These are phyloP conservation scores for Lypha dubia DNA, from an alignment of 2,888 invertebrate genomes.

Conservation along the genomic window DNA sequence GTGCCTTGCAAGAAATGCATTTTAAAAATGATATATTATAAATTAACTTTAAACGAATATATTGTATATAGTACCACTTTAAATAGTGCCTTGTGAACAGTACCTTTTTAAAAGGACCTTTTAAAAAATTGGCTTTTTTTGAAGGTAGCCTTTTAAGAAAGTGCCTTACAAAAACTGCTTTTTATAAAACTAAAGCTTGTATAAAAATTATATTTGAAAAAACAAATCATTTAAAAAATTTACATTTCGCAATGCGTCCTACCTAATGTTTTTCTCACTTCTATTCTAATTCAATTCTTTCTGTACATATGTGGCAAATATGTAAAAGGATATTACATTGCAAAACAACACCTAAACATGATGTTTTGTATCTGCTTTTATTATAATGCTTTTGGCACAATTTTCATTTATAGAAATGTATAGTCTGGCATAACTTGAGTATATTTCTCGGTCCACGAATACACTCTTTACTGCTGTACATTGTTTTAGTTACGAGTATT, in stretches of 20 bases:
- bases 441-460: constrained; percentile 3
- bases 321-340: constrained; percentile 10
- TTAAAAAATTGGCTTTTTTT: too few species aligned
- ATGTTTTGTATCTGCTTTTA: constrained; percentile 35
- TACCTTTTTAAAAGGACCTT: too few species aligned
- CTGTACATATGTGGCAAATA: constrained; percentile 12
- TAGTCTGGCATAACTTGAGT: not conserved
- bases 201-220: too few species aligned
- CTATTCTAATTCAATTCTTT: not conserved
- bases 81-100: too few species aligned
- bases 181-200: too few species aligned
- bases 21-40: too few species aligned
- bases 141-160: too few species aligned
- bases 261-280: not conserved
- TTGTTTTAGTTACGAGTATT: constrained; percentile 29
- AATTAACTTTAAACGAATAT: too few species aligned
- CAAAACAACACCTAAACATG: constrained; percentile 25
- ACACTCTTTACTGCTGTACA: not conserved
- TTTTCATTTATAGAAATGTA: not conserved
- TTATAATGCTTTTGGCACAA: constrained; percentile 37
- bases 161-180: too few species aligned
- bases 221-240: too few species aligned
- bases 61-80: too few species aligned
- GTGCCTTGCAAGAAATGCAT: too few species aligned
- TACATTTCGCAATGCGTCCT: not conserved